A percentile compares a stretch with the other conserved stretches of the same genome.
Evolutionary conservation across 1,140 invertebrate species (phyloP).

Genomic region (Dendrolimus kikuchii): DNA sequence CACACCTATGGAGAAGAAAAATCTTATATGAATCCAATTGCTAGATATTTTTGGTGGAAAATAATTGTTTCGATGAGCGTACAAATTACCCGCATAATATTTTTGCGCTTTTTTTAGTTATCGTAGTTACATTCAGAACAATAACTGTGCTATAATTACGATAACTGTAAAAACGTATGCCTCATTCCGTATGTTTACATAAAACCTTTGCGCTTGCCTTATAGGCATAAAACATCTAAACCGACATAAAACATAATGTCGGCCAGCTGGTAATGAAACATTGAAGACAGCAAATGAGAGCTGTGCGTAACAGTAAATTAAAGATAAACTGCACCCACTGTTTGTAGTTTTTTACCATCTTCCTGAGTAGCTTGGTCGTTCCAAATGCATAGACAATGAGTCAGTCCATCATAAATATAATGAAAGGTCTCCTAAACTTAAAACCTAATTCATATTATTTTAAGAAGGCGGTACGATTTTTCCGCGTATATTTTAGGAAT

Average conservation of each 20-base stretch:
- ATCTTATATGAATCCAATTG: too few relatives aligned
- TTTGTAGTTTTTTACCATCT: constrained; percentile 63
- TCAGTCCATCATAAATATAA: constrained; percentile 44
- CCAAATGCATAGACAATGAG: constrained; percentile 67
- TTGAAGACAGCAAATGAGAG: constrained; percentile 45
- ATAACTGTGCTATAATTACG: too few relatives aligned
- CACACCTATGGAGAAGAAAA: too few relatives aligned
- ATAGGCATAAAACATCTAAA: too few relatives aligned
- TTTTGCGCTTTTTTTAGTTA: too few relatives aligned
- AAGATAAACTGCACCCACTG: constrained; percentile 59
- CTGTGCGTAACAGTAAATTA: constrained; percentile 57
- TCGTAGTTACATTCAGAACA: too few relatives aligned
- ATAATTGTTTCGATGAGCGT: too few relatives aligned
- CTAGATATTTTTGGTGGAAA: too few relatives aligned
- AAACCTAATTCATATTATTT: background rate
- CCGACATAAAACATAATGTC: constrained; percentile 23
- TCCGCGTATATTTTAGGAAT: background rate
- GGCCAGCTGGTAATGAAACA: constrained; percentile 66
- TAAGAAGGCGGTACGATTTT: background rate
- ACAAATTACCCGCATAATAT: too few relatives aligned
- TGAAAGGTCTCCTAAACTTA: background rate
- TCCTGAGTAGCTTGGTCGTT: constrained; percentile 51
- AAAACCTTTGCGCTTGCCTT: too few relatives aligned
- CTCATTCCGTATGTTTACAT: too few relatives aligned
- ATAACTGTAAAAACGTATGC: too few relatives aligned